These are phyloP conservation scores for Agrochola lychnidis DNA, from an alignment of 2,888 invertebrate genomes.

Conservation along the genomic window DNA sequence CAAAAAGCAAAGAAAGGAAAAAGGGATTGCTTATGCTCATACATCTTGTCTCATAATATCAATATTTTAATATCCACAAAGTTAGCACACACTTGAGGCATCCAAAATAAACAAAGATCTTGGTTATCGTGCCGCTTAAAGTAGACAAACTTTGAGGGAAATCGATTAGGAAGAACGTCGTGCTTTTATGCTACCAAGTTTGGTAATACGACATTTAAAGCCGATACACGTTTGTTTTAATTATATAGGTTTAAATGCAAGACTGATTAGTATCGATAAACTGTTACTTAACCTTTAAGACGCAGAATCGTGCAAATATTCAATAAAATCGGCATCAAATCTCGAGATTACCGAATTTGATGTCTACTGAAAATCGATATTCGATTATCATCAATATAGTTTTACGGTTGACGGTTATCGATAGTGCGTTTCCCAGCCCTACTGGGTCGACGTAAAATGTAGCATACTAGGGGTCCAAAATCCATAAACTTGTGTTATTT, in stretches of 20 bases:
- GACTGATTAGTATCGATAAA: slow-evolving; percentile 51
- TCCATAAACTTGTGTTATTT: slow-evolving; percentile 75
- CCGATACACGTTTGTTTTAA: slow-evolving; percentile 56
- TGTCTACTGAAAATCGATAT: slow-evolving; percentile 45
- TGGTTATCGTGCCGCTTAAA: slow-evolving; percentile 43
- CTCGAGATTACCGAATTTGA: slow-evolving; percentile 45
- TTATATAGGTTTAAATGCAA: slow-evolving; percentile 53
- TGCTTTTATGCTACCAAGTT: slow-evolving; percentile 31
- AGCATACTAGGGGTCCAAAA: slow-evolving; percentile 64
- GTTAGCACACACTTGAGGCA: slow-evolving; percentile 31
- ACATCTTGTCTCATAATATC: slow-evolving; percentile 25
- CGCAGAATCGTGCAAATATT: slow-evolving; percentile 55
- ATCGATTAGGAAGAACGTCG: slow-evolving; percentile 39
- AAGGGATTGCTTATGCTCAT: slow-evolving; percentile 9
- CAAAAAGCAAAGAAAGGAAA: slow-evolving; percentile 1
- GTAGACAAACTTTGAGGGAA: slow-evolving; percentile 34
- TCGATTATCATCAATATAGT: slow-evolving; percentile 60
- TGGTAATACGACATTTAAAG: slow-evolving; percentile 58
- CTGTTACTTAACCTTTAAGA: slow-evolving; percentile 45
- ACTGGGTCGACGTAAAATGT: slow-evolving; percentile 62
- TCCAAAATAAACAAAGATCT: slow-evolving; percentile 44
- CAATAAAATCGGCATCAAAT: slow-evolving; percentile 49
- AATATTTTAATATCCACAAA: slow-evolving; percentile 52
- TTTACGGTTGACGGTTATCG: slow-evolving; percentile 57
- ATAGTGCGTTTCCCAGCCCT: slow-evolving; percentile 60